Conservation (phyloP, 2,113 vertebrate species). For the Psilopsiagon aurifrons region DNA sequence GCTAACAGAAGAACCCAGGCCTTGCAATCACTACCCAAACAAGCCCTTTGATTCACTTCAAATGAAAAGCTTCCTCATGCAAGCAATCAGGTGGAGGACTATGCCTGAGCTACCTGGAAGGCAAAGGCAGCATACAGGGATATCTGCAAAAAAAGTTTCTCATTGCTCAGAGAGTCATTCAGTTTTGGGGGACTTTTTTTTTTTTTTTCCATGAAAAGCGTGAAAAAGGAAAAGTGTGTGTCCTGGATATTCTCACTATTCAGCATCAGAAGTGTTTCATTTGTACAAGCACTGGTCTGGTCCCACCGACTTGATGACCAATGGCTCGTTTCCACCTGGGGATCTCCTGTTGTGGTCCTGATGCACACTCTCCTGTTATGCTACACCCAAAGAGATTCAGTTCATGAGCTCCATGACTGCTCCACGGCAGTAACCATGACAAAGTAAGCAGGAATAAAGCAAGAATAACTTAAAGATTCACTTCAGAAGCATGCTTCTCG, state of each 20-base stretch:
- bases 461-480: background rate
- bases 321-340: background rate
- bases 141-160: background rate
- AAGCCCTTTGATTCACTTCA: background rate
- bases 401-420: background rate
- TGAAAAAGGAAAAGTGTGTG: background rate
- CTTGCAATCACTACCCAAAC: background rate
- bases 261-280: background rate
- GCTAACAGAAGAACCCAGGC: background rate
- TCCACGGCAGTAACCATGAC: background rate
- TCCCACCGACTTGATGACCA: background rate
- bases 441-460: background rate
- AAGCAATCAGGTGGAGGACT: background rate
- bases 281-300: accelerated
- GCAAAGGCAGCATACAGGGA: background rate
- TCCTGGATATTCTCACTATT: background rate
- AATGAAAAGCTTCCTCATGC: background rate
- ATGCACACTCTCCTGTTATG: background rate
- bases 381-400: background rate
- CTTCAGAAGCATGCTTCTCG: background rate
- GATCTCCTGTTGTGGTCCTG: background rate
- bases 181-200: background rate
- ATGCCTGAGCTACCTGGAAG: background rate
- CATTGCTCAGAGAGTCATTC: background rate
- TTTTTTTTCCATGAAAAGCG: background rate